A percentile compares a stretch with the other conserved stretches of the same genome.
phyloP scores from a whole-genome alignment of 2,797 vertebrate species.

The Chromis chromis region DNA sequence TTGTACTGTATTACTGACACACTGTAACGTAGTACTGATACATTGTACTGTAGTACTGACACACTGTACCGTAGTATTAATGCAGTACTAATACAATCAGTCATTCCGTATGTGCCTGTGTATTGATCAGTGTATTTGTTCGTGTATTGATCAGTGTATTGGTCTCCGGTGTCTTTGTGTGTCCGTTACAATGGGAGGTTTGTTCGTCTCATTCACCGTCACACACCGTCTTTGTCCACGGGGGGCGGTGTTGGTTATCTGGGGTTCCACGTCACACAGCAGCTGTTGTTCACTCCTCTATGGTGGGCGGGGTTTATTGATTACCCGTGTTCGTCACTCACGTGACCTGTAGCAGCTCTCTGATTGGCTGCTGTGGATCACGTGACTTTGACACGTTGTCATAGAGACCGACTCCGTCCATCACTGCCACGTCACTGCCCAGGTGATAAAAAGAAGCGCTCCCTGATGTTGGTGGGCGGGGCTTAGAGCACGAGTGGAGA shows the following conservation, averaged over 20 bases:
- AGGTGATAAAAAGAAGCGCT: not conserved
- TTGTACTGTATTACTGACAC: too few species aligned
- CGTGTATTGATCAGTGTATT: not conserved
- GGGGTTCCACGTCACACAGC: conserved; percentile 62
- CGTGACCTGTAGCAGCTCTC: not conserved
- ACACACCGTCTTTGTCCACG: fast-evolving
- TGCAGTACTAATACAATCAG: too few species aligned
- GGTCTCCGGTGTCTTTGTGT: conserved; percentile 1
- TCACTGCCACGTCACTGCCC: not conserved
- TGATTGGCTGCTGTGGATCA: conserved; percentile 13
- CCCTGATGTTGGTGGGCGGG: conserved; percentile 21
- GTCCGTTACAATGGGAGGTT: not conserved
- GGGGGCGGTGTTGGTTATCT: conserved; percentile 23
- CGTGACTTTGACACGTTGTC: conserved; percentile 62
- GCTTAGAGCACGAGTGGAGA: fast-evolving
- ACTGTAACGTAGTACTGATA: too few species aligned
- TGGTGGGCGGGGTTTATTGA: not conserved
- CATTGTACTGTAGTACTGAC: too few species aligned
- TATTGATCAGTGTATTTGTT: too few species aligned
- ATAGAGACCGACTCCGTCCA: conserved; percentile 51
- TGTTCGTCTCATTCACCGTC: fast-evolving
- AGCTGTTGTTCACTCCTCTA: conserved; percentile 30
- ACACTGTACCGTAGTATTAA: too few species aligned
- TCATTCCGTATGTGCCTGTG: too few species aligned
- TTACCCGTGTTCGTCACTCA: not conserved